Evolutionary conservation across 2,797 vertebrate species (phyloP).

Genomic region (Fistularia tabacaria): DNA sequence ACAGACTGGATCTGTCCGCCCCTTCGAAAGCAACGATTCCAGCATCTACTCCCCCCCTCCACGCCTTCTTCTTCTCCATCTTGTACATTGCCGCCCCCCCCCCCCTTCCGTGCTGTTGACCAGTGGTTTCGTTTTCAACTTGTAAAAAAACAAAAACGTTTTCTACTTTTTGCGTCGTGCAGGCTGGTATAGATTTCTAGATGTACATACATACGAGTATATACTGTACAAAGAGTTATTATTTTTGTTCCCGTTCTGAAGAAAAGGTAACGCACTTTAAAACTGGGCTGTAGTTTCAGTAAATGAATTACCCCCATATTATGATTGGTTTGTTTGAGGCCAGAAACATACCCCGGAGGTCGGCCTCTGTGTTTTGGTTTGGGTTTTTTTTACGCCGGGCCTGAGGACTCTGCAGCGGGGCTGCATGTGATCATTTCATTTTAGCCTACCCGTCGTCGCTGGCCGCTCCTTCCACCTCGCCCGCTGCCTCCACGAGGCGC

Average conservation of each 20-base stretch:
- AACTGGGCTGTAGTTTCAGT: conserved; percentile 38
- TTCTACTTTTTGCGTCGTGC: conserved; percentile 64
- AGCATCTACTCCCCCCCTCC: conserved; percentile 43
- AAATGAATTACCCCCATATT: conserved; percentile 35
- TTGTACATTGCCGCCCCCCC: conserved; percentile 26
- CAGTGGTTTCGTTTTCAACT: conserved; percentile 69
- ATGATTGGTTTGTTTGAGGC: conserved; percentile 45
- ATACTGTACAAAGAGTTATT: conserved; percentile 61
- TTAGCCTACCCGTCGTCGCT: conserved; percentile 65
- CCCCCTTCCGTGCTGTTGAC: conserved; percentile 83
- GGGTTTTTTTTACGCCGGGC: conserved; percentile 36
- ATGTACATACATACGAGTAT: conserved; percentile 49
- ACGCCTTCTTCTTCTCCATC: conserved; percentile 17
- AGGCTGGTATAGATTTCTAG: conserved; percentile 48
- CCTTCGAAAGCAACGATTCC: conserved; percentile 62
- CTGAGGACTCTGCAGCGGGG: conserved; percentile 77
- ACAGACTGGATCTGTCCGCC: conserved; percentile 90
- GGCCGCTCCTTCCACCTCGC: conserved; percentile 30
- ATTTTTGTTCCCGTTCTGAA: conserved; percentile 61
- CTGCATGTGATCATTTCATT: conserved; percentile 75
- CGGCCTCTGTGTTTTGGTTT: conserved; percentile 21
- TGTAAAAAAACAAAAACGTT: conserved; percentile 66
- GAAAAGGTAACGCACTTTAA: conserved; percentile 74
- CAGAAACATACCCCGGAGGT: conserved; percentile 44
- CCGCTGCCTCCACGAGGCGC: conserved; percentile 64